A percentile compares a stretch with the other conserved stretches of the same genome.
These are phyloP conservation scores for Girardinichthys multiradiatus DNA, from an alignment of 2,113 vertebrate genomes.

Conservation along the genomic window DNA sequence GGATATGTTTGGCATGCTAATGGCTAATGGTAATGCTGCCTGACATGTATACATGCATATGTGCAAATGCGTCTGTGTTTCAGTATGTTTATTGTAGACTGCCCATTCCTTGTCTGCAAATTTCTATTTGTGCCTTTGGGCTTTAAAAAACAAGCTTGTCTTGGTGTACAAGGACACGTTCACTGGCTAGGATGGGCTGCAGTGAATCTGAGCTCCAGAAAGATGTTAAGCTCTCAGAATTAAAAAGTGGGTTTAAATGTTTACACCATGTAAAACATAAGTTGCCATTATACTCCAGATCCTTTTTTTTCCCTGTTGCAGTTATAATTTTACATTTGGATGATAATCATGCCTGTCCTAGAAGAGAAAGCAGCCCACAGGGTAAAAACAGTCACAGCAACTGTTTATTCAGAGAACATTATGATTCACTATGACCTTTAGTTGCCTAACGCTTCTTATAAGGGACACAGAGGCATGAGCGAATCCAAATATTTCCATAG, in stretches of 20 bases:
- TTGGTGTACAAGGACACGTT: constrained; percentile 21
- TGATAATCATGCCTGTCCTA: background rate
- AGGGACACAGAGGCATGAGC: background rate
- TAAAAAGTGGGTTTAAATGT: constrained; percentile 5
- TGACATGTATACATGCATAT: constrained; percentile 33
- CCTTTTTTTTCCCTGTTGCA: background rate
- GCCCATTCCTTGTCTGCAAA: background rate
- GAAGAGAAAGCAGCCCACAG: background rate
- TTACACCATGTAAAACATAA: constrained; percentile 17
- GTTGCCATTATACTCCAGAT: background rate
- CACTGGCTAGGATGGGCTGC: constrained; percentile 30
- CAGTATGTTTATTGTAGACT: background rate
- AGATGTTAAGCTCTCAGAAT: constrained; percentile 44
- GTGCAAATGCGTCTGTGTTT: background rate
- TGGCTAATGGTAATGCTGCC: constrained; percentile 54
- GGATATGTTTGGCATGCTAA: constrained; percentile 35
- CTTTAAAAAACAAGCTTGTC: background rate
- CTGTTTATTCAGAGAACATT: constrained; percentile 25
- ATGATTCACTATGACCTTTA: constrained; percentile 16
- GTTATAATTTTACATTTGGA: too few species aligned
- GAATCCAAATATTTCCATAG: constrained; percentile 41
- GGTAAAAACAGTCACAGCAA: constrained; percentile 1
- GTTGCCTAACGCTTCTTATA: background rate
- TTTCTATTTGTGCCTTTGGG: constrained; percentile 1
- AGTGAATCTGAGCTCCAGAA: constrained; percentile 25